A percentile compares a stretch with the other conserved stretches of the same genome.
phyloP scores from a whole-genome alignment of 2,888 invertebrate genomes.

The Epinotia bilunana region DNA sequence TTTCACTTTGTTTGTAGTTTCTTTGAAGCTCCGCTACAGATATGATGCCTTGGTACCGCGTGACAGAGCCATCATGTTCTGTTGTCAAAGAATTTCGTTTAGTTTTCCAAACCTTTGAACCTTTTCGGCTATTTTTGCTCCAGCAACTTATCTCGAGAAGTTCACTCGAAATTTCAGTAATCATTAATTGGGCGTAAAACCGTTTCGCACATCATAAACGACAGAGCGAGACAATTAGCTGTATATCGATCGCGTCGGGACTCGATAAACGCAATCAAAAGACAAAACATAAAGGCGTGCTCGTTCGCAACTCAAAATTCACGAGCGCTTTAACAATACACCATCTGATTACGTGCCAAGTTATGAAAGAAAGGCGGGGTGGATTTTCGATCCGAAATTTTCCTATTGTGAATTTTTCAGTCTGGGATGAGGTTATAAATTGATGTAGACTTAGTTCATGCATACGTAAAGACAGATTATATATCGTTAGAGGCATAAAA shows the following conservation, averaged over 20 bases:
- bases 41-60: constrained; percentile 71
- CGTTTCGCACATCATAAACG: constrained; percentile 36
- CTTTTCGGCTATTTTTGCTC: background rate
- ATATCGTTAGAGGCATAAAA: too few species aligned
- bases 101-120: constrained; percentile 11
- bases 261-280: constrained; percentile 75
- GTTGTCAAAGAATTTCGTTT: constrained; percentile 42
- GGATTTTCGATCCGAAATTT: background rate
- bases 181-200: constrained; percentile 22
- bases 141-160: background rate
- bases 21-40: constrained; percentile 75
- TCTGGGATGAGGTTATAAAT: too few species aligned
- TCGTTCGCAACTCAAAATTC: constrained; percentile 63
- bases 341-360: constrained; percentile 21
- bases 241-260: constrained; percentile 41
- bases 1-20: constrained; percentile 79
- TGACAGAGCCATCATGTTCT: constrained; percentile 49
- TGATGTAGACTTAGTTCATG: too few species aligned
- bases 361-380: constrained; percentile 17
- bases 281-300: constrained; percentile 74
- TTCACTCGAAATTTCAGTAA: constrained; percentile 15
- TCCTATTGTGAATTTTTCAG: too few species aligned
- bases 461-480: too few species aligned
- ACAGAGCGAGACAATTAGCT: constrained; percentile 42
- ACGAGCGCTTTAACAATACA: constrained; percentile 69